Evolutionary conservation across 2,113 vertebrate genomes (phyloP), one percentile per base, ranked within the genome.

Genomic region (Strigops habroptila): DNA sequence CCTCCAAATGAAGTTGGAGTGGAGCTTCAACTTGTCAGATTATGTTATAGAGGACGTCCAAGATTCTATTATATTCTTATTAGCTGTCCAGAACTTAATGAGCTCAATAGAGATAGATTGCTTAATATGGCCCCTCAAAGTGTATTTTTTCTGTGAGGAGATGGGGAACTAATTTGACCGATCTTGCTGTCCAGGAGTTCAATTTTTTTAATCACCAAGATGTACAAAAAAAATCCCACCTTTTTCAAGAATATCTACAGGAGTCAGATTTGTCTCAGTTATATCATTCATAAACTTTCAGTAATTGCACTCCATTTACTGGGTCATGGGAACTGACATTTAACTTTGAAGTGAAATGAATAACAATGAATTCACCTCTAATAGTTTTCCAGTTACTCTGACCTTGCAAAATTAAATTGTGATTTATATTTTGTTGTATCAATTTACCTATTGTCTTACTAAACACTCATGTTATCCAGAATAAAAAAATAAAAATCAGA

Each of bases 301-400:
- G 92, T 98, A 97, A 98, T 98, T 98, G 96, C 88, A 88, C 93
- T 97, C 91, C 97, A 97, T 98, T 98, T 98, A 96, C 94, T 96
- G 95, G 97, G 97, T 98, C 97, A 97, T 90, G 91, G 95, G 94
- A 97, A 97, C 91, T 95, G 97, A 94, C 93, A 97, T 97, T 97
- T 96, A 96, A 87, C 93, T 97, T 96, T 96, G 93, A 97, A 97
- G 92, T 96, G 92, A 96, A 97, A 96, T 95, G 94, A 97, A 96
- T 97, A 96, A 94, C 96, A 98, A 98, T 97, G 93, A 97, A 91
- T 97, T 97, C 93, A 97, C 94, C 81, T 96, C 53, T 43, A 90
- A 78, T 70, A 87, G 92, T 97, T 97, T 97, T 82, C 62, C 41
- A 14, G 90, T 92, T 93, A 96, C 49, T 93, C 51, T 97, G 95